These are phyloP conservation scores for Varecia variegata DNA, from an alignment of 2,797 vertebrate species.

Conservation along the genomic window DNA sequence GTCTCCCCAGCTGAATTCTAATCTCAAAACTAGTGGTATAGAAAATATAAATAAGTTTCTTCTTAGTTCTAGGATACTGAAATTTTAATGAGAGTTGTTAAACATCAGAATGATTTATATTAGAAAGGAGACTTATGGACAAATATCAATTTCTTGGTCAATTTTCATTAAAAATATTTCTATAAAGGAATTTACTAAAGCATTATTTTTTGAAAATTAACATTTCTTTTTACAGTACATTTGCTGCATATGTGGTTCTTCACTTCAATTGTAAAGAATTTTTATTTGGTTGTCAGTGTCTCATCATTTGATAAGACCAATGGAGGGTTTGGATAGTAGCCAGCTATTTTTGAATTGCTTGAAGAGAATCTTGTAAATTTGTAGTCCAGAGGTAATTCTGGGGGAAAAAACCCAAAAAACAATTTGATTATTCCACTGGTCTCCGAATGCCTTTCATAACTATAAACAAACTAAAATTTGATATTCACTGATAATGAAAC, in stretches of 20 bases:
- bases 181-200: constrained; percentile 46
- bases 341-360: constrained; percentile 89
- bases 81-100: constrained; percentile 24
- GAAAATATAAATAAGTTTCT: constrained; percentile 42
- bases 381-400: constrained; percentile 96
- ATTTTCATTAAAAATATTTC: constrained; percentile 60
- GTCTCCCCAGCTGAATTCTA: background rate
- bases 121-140: constrained; percentile 39
- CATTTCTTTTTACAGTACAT: constrained; percentile 36
- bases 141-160: constrained; percentile 50
- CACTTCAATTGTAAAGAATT: constrained; percentile 24
- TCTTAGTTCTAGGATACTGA: constrained; percentile 12
- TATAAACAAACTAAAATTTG: constrained; percentile 25
- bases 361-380: constrained; percentile 94
- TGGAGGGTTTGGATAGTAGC: constrained; percentile 93
- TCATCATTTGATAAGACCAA: constrained; percentile 84
- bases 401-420: constrained; percentile 47
- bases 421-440: constrained; percentile 16
- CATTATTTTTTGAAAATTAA: constrained; percentile 29
- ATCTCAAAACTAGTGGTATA: background rate
- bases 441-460: constrained; percentile 5
- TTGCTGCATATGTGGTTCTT: constrained; percentile 33
- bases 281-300: constrained; percentile 64
- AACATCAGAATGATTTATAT: constrained; percentile 26
- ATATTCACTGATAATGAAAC: background rate